A percentile compares a stretch with the other conserved stretches of the same genome.
Conservation (phyloP, 2,888 invertebrate species). For the Antheraea yamamai region DNA sequence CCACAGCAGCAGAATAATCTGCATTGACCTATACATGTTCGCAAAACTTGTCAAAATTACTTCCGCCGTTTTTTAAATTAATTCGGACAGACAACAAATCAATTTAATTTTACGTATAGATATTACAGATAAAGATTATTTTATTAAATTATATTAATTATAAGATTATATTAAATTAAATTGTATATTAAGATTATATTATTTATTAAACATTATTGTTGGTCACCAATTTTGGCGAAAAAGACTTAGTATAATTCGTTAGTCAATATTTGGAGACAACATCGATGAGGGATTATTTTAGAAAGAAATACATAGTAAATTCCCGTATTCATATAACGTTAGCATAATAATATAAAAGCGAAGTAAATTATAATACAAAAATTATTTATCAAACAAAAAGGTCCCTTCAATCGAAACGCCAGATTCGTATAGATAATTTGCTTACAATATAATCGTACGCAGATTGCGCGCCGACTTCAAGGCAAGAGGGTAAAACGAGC, state of each 20-base stretch:
- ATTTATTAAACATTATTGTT: too few relatives aligned
- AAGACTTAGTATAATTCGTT: not conserved
- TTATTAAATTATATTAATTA: too few relatives aligned
- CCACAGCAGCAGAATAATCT: too few relatives aligned
- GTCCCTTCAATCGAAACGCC: slow-evolving; percentile 60
- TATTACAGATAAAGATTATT: too few relatives aligned
- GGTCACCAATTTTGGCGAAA: not conserved
- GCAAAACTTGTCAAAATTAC: too few relatives aligned
- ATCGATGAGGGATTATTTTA: not conserved
- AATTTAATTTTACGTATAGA: too few relatives aligned
- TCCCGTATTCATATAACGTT: not conserved
- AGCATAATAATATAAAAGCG: not conserved
- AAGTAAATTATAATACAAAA: slow-evolving; percentile 44
- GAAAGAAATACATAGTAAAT: not conserved
- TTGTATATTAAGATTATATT: too few relatives aligned
- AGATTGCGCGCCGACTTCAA: slow-evolving; percentile 69
- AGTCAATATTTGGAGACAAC: not conserved
- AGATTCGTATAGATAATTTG: slow-evolving; percentile 80
- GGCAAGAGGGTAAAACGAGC: slow-evolving; percentile 70
- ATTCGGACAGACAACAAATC: too few relatives aligned
- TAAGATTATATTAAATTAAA: too few relatives aligned
- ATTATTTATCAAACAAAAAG: slow-evolving; percentile 46
- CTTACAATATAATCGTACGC: slow-evolving; percentile 82
- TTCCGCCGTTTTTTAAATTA: too few relatives aligned
- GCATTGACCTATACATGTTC: too few relatives aligned